Base-by-base conservation (phyloP, 2,113 vertebrate genomes). In the Hypocryptadius cinnamomeus region DNA sequence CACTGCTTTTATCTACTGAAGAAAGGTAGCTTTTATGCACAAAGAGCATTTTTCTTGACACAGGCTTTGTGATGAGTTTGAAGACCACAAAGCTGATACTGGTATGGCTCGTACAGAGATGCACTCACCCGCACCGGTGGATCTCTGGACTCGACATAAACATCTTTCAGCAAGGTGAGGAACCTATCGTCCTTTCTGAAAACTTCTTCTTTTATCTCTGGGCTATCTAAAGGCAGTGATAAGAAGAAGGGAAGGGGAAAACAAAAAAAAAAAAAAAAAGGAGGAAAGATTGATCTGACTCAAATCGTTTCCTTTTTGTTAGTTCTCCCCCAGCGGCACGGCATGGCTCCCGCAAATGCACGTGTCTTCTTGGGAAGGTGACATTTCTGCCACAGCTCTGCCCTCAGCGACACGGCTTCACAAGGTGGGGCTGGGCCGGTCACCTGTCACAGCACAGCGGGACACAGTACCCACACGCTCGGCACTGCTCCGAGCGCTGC, bases 131-230 rank as follows among this genome's bases (percentile, higher is more conserved):
- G 91, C 74, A 72, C 28, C 5, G 90, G 89, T 5, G 98, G 97
- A 63, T 99, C 98, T 85, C 25, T 98, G 50, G 99, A 99, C 71
- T 99, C 98, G 3, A 99, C 99, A 76, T 98, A 99, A 27, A 99
- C 97, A 0, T 98, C 95, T 95, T 97, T 98, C 23, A 99, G 96
- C 18, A 98, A 96, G 3, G 54, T 45, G 65, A 98, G 93, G 35
- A 99, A 97, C 17, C 92, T 96, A 6, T 98, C 97, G 19, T 99
- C 98, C 96, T 97, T 99, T 77, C 93, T 97, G 60, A 76, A 65
- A 63, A 99, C 88, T 7, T 97, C 70, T 33, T 97, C 93, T 50
- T 95, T 72, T 90, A 98, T 81, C 72, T 95, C 92, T 27, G 91
- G 56, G 44, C 51, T 35, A 15, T 22, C 97, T 98, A 84, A 42